Evolutionary conservation across 2,113 vertebrate genomes (phyloP), one percentile per base, ranked within the genome.

Genomic region (Plotosus lineatus): DNA sequence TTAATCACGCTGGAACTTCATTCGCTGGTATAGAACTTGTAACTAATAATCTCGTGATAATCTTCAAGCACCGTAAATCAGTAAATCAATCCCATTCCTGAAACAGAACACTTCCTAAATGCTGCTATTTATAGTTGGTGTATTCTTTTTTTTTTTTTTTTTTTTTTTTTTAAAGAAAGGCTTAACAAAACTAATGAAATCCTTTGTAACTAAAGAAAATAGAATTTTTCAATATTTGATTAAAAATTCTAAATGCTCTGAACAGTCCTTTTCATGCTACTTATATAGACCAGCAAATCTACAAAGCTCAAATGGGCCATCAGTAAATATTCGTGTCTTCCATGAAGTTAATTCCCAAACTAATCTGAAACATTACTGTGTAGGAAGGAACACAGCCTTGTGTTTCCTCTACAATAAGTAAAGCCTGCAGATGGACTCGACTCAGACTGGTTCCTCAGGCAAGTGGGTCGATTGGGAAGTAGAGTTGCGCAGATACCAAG

Each of bases 401-500:
- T 48, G 55, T 74, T 48, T 56, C 42, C 21, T 58, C 60, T 65
- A 61, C 55, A 75, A 55, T n/a, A 50, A 12, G 40, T 68, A 75
- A 80, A 77, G 48, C 75, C 61, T 28, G 72, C 23, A 83, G 17
- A 46, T 36, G 1, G 68, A 66, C 73, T 40, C 79, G 31, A 40
- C 46, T 26, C 69, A 28, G 56, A 58, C 63, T 58, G 56, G 53
- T 48, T 56, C 56, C 48, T 79, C 56, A 82, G 74, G 79, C 83
- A 80, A 82, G 78, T 76, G 80, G 80, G 69, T 73, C 66, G 3
- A 75, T 21, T 65, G 82, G 85, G 87, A n/a, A n/a, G n/a, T n/a
- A n/a, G n/a, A n/a, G n/a, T n/a, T n/a, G n/a, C n/a, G n/a, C n/a
- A n/a, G n/a, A n/a, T n/a, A n/a, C n/a, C n/a, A n/a, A n/a, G n/a